Conservation (phyloP, 2,888 invertebrate species). For the Anaspis maculata region DNA sequence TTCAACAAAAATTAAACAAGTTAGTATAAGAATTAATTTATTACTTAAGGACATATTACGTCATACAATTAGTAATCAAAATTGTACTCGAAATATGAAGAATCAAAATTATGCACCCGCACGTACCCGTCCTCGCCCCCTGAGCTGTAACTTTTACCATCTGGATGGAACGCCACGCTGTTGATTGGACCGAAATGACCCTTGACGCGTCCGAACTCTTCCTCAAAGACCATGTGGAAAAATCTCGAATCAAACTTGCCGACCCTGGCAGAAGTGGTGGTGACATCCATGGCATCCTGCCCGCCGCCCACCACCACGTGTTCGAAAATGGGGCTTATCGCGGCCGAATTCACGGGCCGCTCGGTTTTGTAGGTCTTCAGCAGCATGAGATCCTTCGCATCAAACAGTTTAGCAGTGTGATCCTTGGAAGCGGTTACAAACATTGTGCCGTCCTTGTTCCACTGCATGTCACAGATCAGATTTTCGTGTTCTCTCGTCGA, state of each 20-base stretch:
- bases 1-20: no score
- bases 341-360: slow-evolving; percentile 95
- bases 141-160: slow-evolving; percentile 91
- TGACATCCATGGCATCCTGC: slow-evolving; percentile 99
- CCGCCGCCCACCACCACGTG: slow-evolving; percentile 98
- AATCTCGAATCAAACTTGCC: slow-evolving; percentile 96
- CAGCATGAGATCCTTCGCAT: slow-evolving; percentile 75
- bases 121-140: slow-evolving; percentile 99
- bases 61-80: slow-evolving; percentile 63
- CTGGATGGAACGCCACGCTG: slow-evolving; percentile 95
- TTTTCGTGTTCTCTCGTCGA: slow-evolving; percentile 74
- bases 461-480: slow-evolving; percentile 94
- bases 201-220: slow-evolving; percentile 95
- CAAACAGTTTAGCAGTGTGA: slow-evolving; percentile 90
- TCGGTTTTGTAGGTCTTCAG: slow-evolving; percentile 97
- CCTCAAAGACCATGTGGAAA: slow-evolving; percentile 93
- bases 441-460: slow-evolving; percentile 88
- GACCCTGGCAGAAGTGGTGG: slow-evolving; percentile 84
- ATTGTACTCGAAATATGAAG: slow-evolving; percentile 90
- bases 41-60: neutral
- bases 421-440: slow-evolving; percentile 97
- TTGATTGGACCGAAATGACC: slow-evolving; percentile 99
- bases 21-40: no score
- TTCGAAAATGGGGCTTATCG: slow-evolving; percentile 89
- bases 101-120: slow-evolving; percentile 92